These are phyloP conservation scores for Atopsyche davidsoni DNA, from an alignment of 1,140 invertebrate species.

Conservation along the genomic window DNA sequence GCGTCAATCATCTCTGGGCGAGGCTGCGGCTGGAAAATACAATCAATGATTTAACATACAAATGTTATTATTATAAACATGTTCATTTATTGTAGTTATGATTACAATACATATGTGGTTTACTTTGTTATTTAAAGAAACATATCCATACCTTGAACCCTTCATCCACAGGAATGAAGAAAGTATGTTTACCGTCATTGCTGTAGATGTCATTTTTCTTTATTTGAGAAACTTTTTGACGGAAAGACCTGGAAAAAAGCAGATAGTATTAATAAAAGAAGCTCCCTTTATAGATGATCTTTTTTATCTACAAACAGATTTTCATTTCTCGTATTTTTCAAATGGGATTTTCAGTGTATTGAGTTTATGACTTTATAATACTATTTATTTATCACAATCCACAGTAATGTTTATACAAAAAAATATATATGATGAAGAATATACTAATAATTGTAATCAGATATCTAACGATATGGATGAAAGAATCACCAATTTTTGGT, in stretches of 20 bases:
- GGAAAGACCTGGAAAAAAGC: constrained; percentile 62
- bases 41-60: constrained; percentile 31
- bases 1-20: constrained; percentile 67
- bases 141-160: constrained; percentile 73
- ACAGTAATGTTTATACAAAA: too few species aligned
- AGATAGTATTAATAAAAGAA: constrained; percentile 17
- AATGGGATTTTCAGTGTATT: constrained; percentile 6
- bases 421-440: too few species aligned
- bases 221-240: constrained; percentile 62
- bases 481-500: too few species aligned
- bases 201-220: constrained; percentile 70
- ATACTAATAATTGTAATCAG: too few species aligned
- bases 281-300: constrained; percentile 6
- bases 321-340: too few species aligned
- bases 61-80: too few species aligned
- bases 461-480: too few species aligned
- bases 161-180: constrained; percentile 86
- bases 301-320: too few species aligned
- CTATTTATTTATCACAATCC: too few species aligned
- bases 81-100: too few species aligned
- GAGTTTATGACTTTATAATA: constrained; percentile 5
- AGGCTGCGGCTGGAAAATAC: constrained; percentile 55
- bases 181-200: constrained; percentile 72
- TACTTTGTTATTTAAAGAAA: neutral
- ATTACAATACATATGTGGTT: too few species aligned